phyloP scores from a whole-genome alignment of 2,113 vertebrate genomes.

The Sardina pilchardus region DNA sequence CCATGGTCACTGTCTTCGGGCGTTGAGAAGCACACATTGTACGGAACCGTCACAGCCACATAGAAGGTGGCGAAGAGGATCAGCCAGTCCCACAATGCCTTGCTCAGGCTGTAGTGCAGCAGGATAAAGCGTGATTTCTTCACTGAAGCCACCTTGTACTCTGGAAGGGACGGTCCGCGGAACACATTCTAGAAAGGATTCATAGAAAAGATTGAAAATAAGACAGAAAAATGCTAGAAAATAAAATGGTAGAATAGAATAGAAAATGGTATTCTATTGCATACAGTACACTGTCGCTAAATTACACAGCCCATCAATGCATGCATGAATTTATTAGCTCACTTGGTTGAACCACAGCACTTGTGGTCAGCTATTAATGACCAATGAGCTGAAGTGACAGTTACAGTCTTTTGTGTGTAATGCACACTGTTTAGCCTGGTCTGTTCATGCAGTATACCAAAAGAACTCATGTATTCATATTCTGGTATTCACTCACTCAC shows the following conservation, averaged over 20 bases:
- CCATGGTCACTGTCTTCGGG: conserved; percentile 66
- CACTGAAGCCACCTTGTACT: conserved; percentile 94
- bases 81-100: conserved; percentile 94
- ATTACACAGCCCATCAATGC: too few species aligned
- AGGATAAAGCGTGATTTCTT: conserved; percentile 93
- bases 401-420: neutral
- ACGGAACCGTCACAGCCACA: conserved; percentile 90
- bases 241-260: neutral
- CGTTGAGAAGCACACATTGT: conserved; percentile 90
- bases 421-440: neutral
- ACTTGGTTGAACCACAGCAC: too few species aligned
- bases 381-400: too few species aligned
- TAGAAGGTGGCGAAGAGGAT: conserved; percentile 97
- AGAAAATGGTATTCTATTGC: too few species aligned
- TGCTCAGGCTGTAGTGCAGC: conserved; percentile 94
- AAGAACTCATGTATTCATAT: neutral
- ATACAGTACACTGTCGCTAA: neutral
- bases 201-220: neutral
- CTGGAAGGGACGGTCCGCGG: conserved; percentile 84
- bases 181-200: conserved; percentile 79
- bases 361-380: neutral
- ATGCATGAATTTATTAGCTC: too few species aligned
- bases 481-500: neutral
- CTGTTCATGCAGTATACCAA: neutral
- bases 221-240: neutral